Evolutionary conservation across 2,113 vertebrate species (phyloP).

Genomic region (Chinchilla lanigera): DNA sequence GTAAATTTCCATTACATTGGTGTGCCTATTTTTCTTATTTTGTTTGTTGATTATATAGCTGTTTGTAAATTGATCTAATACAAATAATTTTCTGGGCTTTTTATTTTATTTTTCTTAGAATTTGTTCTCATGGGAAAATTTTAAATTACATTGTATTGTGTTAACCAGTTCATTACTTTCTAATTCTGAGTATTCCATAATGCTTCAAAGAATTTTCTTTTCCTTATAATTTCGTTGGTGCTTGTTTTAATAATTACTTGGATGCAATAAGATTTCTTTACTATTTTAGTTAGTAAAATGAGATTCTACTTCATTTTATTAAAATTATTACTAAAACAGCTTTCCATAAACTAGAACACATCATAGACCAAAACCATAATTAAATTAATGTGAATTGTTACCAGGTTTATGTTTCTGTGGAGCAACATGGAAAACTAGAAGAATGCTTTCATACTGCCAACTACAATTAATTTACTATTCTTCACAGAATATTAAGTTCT

Average conservation of each 20-base stretch:
- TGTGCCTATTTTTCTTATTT: not conserved
- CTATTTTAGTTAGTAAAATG: not conserved
- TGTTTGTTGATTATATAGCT: not conserved
- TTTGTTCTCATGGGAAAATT: not conserved
- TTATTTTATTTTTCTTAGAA: not conserved
- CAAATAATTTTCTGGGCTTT: not conserved
- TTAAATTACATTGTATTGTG: not conserved
- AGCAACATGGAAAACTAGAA: too few species aligned
- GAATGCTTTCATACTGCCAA: too few species aligned
- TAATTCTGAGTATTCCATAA: not conserved
- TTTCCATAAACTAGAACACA: too few species aligned
- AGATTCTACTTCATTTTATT: not conserved
- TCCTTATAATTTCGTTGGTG: not conserved
- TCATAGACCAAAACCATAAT: too few species aligned
- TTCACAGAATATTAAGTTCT: too few species aligned
- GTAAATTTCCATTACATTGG: not conserved
- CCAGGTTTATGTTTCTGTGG: too few species aligned
- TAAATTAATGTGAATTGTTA: too few species aligned
- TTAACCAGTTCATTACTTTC: not conserved
- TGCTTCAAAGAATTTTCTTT: not conserved
- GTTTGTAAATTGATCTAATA: not conserved
- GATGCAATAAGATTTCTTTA: not conserved
- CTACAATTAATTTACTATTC: too few species aligned
- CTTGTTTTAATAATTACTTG: not conserved
- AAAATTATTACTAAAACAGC: too few species aligned